Conservation (phyloP, 2,888 invertebrate genomes). For the Platycnemis pennipes region DNA sequence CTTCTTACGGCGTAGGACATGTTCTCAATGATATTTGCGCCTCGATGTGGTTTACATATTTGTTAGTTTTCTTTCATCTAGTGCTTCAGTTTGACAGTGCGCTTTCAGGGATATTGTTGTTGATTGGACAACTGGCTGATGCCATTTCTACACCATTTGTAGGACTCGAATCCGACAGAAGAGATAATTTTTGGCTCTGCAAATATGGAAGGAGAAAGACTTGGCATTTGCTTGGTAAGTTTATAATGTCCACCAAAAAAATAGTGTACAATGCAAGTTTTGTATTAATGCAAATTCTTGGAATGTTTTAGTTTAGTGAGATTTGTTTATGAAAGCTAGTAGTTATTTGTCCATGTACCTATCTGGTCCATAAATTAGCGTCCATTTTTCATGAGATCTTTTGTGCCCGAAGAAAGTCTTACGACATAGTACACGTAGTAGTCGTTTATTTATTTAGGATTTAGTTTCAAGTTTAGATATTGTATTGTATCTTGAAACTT, state of each 20-base stretch:
- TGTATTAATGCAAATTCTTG: too few species aligned
- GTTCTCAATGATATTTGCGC: slow-evolving; percentile 95
- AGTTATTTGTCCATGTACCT: not conserved
- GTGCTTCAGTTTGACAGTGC: slow-evolving; percentile 80
- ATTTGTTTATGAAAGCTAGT: not conserved
- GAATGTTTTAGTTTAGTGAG: too few species aligned
- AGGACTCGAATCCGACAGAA: slow-evolving; percentile 89
- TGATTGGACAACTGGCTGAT: slow-evolving; percentile 86
- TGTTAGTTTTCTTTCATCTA: slow-evolving; percentile 89
- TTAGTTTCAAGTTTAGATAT: too few species aligned
- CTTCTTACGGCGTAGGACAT: slow-evolving; percentile 90
- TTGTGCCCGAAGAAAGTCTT: too few species aligned
- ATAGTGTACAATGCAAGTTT: too few species aligned
- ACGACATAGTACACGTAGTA: too few species aligned
- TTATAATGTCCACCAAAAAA: too few species aligned
- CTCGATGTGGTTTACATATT: slow-evolving; percentile 96
- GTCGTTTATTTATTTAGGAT: too few species aligned
- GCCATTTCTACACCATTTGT: slow-evolving; percentile 93
- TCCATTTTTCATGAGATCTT: too few species aligned
- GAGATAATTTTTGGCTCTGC: slow-evolving; percentile 84
- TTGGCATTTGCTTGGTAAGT: slow-evolving; percentile 93
- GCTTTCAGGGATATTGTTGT: slow-evolving; percentile 78
- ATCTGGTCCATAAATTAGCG: too few species aligned
- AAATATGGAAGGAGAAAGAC: slow-evolving; percentile 91
- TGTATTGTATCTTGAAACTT: too few species aligned